Evolutionary conservation across 1,140 invertebrate genomes (phyloP), one percentile per base, ranked within the genome.

Genomic region (Nomia melanderi): DNA sequence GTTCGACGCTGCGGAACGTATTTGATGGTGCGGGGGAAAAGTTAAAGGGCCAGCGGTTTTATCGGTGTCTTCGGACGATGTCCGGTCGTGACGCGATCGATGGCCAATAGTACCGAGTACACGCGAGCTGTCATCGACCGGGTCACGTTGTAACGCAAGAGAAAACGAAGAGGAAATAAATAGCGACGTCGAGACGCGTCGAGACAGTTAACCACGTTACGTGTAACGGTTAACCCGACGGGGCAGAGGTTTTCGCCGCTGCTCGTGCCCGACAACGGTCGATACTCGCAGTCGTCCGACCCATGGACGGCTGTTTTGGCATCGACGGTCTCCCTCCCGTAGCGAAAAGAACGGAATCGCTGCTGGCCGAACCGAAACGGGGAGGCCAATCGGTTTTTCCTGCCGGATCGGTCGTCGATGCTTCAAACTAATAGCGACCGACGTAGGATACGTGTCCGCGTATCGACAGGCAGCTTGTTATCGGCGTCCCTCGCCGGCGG

Each of bases 161-260:
- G 60, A 62, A 62, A 63, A 65, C 70, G 59, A 64, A 31, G 33
- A 54, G 36, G 17, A 41, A 65, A 44, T 64, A 67, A 50, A 70
- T 69, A 71, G 77, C 44, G 75, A 82, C 79, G 82, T 70, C 71
- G 72, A 85, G 82, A 81, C 83, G 84, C 73, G 83, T 79, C 84
- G 84, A 73, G 79, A 85, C 76, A 79, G 83, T 85, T 79, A 79
- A 73, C 47, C 76, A 69, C 70, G 83, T 82, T 79, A 79, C 79
- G 74, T 56, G 72, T 54, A 73, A 70, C 82, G 59, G 83, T 64
- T 64, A 72, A 66, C 70, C 78, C 77, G 79, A 79, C 79, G 66
- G 79, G 59, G 50, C 59, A 56, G 69, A 33, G 53, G 56, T 73
- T 71, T 50, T 20, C n/a, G 50, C 27, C 25, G 65, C 33, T 53